Evolutionary conservation across 2,113 vertebrate genomes (phyloP), one percentile per base, ranked within the genome.

Genomic region (Holacanthus passer): DNA sequence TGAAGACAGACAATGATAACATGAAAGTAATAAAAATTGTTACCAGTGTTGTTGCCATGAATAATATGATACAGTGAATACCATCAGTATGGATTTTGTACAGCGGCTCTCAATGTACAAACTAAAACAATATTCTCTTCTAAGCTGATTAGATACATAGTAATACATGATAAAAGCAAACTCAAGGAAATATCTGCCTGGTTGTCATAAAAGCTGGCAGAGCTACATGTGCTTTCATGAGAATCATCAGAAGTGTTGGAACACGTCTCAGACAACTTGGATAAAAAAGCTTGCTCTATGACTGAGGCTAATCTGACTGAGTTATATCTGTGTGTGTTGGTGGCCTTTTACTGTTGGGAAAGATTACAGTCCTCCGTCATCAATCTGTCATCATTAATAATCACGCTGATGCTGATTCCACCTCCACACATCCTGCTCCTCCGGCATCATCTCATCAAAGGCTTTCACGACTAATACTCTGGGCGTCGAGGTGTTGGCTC

Each of bases 391-490:
- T 80, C 64, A 70, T 72, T 71, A 73, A 78, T 84, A 86, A 84
- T 86, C 55, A 31, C 82, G 19, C 27, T 27, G 50, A 76, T 71
- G 74, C 77, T 43, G 69, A 63, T 60, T 76, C 87, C 83, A 67
- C 81, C 83, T 85, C 79, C 55, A 39, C 88, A 81, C 73, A 83
- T 80, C 84, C 82, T 88, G 86, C 80, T 82, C 47, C 64, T 72
- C 14, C 64, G 16, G 71, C 73, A 10, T 74, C 72, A 64, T 70
- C 81, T 55, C 50, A 55, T 84, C 71, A 69, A 14, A 17, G 27
- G 37, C 65, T 62, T 53, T 72, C 53, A 45, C 32, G 14, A 74
- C 47, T 45, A 31, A 17, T 27, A 27, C 27, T 70, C n/a, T 55
- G 65, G 65, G 17, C 48, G 4, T 41, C 20, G 31, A 70, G 47